phyloP scores from a whole-genome alignment of 2,113 vertebrate species.

The Megaceryle maxima region DNA sequence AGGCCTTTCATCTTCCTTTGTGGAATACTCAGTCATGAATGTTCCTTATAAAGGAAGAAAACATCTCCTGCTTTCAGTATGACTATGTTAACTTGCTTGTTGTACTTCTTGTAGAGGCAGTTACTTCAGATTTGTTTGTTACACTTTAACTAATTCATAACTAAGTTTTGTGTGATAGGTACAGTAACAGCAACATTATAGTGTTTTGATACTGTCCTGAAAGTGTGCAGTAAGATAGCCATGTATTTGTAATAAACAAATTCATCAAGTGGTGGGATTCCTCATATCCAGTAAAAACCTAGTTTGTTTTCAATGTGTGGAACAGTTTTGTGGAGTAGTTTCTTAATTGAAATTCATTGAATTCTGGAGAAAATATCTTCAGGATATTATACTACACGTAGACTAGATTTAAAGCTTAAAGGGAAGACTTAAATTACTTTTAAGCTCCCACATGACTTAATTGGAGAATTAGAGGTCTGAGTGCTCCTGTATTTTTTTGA shows the following conservation, averaged over 20 bases:
- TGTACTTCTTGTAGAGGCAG: not conserved
- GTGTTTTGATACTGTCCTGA: not conserved
- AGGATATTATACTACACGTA: not conserved
- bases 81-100: not conserved
- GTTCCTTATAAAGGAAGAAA: not conserved
- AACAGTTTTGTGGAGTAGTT: not conserved
- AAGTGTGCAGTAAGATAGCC: not conserved
- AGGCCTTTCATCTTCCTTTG: not conserved
- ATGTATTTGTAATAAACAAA: not conserved
- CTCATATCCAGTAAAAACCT: not conserved
- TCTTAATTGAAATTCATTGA: not conserved
- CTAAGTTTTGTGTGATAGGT: not conserved
- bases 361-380: not conserved
- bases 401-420: slow-evolving; percentile 31
- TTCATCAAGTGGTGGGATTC: not conserved
- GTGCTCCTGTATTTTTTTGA: slow-evolving; percentile 2
- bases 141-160: not conserved
- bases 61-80: not conserved
- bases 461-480: not conserved
- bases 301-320: not conserved
- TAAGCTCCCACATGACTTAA: not conserved
- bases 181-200: not conserved
- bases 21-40: not conserved
- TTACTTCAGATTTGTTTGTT: not conserved
- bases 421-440: slow-evolving; percentile 40